phyloP scores from a whole-genome alignment of 1,140 invertebrate species.

The Pemphigus obesinymphae region DNA sequence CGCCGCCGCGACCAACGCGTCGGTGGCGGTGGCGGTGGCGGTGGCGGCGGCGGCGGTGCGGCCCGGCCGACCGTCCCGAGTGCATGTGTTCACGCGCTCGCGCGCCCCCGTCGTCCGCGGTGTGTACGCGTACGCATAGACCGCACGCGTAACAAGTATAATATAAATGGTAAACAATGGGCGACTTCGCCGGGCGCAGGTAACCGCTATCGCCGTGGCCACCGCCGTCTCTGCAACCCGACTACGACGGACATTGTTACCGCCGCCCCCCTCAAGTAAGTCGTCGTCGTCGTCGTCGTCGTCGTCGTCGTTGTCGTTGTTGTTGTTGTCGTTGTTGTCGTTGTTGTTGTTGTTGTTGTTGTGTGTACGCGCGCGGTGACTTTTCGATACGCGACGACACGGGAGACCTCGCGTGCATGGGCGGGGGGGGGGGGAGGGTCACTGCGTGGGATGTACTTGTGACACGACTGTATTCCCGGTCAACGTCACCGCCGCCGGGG shows the following conservation, averaged over 20 bases:
- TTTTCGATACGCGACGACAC: too few species aligned
- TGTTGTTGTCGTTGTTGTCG: too few species aligned
- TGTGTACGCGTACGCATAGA: neutral
- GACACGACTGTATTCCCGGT: too few species aligned
- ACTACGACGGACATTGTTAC: neutral
- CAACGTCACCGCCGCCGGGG: too few species aligned
- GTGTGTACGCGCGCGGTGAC: too few species aligned
- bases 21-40: neutral
- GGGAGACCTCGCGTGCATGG: too few species aligned
- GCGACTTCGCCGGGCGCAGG: neutral
- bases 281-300: neutral
- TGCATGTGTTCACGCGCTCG: neutral
- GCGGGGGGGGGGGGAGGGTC: too few species aligned
- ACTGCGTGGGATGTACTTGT: too few species aligned
- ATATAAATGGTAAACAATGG: slow-evolving; percentile 20
- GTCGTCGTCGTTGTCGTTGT: too few species aligned
- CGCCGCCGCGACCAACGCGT: neutral
- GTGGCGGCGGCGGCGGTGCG: neutral
- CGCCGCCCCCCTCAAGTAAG: too few species aligned
- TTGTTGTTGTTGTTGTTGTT: too few species aligned
- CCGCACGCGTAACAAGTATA: slow-evolving; percentile 5
- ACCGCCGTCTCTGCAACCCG: neutral
- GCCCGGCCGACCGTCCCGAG: neutral
- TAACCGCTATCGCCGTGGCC: neutral
- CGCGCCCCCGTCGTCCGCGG: neutral